Evolutionary conservation across 37 sponge, comb jelly and placozoan genomes (phyloP).

Genomic region (Hormiphora californensis): DNA sequence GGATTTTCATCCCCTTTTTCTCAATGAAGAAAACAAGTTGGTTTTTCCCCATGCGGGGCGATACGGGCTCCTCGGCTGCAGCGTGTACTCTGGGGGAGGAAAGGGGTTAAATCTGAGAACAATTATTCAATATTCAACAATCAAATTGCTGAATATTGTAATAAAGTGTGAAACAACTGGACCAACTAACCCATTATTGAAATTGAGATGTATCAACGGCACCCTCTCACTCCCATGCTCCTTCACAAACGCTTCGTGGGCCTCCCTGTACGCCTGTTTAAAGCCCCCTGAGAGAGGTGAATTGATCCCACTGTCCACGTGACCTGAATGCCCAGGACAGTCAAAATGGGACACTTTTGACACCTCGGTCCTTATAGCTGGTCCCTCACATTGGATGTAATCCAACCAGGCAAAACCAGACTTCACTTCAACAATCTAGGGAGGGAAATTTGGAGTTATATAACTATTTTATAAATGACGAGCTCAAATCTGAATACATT

Average conservation of each 20-base stretch:
- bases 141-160: too few relatives aligned
- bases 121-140: too few relatives aligned
- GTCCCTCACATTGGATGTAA: background rate
- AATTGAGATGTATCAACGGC: too few relatives aligned
- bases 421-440: background rate
- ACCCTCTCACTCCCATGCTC: too few relatives aligned
- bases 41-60: conserved; percentile 29
- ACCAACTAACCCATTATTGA: too few relatives aligned
- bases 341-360: conserved; percentile 14
- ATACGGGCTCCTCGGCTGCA: background rate
- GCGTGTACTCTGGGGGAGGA: too few relatives aligned
- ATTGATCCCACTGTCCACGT: conserved; percentile 29
- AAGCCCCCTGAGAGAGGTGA: conserved; percentile 5
- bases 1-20: background rate
- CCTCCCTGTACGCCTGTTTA: background rate
- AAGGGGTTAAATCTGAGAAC: too few relatives aligned
- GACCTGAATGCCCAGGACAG: background rate
- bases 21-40: conserved; percentile 44
- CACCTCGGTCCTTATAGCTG: background rate
- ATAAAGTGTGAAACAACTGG: too few relatives aligned
- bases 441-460: background rate
- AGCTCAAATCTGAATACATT: background rate
- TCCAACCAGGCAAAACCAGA: background rate
- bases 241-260: background rate
- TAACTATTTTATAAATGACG: background rate